Evolutionary conservation across 2,797 vertebrate genomes (phyloP), one percentile per base, ranked within the genome.

Genomic region (Adelosebastes latens): DNA sequence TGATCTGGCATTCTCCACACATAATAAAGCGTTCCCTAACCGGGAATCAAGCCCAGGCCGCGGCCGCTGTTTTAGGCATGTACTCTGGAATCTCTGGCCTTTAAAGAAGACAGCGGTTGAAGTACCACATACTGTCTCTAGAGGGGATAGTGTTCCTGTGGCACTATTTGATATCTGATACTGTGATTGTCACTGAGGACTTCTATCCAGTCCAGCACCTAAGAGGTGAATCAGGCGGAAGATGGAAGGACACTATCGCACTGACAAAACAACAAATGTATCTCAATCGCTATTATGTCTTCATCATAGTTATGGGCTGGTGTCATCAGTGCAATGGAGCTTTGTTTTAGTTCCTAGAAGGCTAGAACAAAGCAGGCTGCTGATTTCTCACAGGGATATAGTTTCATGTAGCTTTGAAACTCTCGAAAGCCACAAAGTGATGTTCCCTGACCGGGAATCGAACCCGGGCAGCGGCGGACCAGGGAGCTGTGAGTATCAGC

Each of bases 371-470:
- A 42, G 39, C 39, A 42, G 39, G 39, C 39, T 42, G 39, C 2
- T 42, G 39, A 42, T 55, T 55, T 11, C 22, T 24, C 22, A 55
- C n/a, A 55, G 53, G 5, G 11, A 6, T 34, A 12, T 32, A 6
- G 11, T 31, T 60, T 60, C 25, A 27, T 29, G 7, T 61, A 12
- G 20, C 59, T 12, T 9, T 31, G 31, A 62, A 32, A 62, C 18
- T 6, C 31, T 32, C 32, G 2, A 34, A 62, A 20, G 58, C 8
- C 58, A 31, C 18, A 60, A 31, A 62, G 20, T 32, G 18, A 18
- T 3, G 24, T 95, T 96, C 92, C 90, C 93, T 94, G 92, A 94
- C 89, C 82, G 89, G 93, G 94, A 96, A 95, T 95, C 90, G 82
- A 94, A 94, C 91, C 93, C 84, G 53, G 92, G 89, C 90, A 88